Evolutionary conservation across 1,140 invertebrate genomes (phyloP).

Genomic region (Protaetia brevitarsis): DNA sequence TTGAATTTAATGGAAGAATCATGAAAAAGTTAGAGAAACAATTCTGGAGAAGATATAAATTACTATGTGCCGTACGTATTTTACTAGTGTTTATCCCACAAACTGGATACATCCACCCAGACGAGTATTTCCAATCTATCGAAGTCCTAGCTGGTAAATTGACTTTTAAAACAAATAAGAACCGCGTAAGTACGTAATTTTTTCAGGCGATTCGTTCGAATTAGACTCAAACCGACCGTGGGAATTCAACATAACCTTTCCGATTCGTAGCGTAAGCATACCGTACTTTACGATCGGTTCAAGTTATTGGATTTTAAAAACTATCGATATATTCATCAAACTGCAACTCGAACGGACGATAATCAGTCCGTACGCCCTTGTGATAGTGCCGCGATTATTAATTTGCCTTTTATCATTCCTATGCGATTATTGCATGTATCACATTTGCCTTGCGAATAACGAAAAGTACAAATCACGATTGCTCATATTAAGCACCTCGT

Average conservation of each 20-base stretch:
- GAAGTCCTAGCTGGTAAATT: conserved; percentile 83
- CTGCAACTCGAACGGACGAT: conserved; percentile 61
- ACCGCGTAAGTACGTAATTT: not conserved
- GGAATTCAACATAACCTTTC: conserved; percentile 84
- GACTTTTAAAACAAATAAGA: not conserved
- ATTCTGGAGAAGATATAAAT: conserved; percentile 2
- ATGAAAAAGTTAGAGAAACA: conserved; percentile 5
- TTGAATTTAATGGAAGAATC: not conserved
- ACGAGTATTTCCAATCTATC: conserved; percentile 90
- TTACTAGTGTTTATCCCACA: conserved; percentile 71
- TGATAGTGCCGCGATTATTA: conserved; percentile 75
- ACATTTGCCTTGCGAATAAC: conserved; percentile 71
- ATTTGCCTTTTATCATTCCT: conserved; percentile 76
- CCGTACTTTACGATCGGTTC: conserved; percentile 69
- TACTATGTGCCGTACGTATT: conserved; percentile 54
- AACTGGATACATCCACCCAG: conserved; percentile 89
- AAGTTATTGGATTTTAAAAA: conserved; percentile 67
- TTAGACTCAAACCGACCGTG: conserved; percentile 76
- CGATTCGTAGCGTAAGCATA: conserved; percentile 78
- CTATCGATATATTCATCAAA: conserved; percentile 55
- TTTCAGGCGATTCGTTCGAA: conserved; percentile 78
- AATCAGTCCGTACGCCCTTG: conserved; percentile 68
- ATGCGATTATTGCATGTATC: conserved; percentile 79
- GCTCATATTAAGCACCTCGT: conserved; percentile 80
- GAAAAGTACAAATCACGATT: conserved; percentile 69